Conservation (phyloP, 2,113 vertebrate genomes). For the Shinisaurus crocodilurus region DNA sequence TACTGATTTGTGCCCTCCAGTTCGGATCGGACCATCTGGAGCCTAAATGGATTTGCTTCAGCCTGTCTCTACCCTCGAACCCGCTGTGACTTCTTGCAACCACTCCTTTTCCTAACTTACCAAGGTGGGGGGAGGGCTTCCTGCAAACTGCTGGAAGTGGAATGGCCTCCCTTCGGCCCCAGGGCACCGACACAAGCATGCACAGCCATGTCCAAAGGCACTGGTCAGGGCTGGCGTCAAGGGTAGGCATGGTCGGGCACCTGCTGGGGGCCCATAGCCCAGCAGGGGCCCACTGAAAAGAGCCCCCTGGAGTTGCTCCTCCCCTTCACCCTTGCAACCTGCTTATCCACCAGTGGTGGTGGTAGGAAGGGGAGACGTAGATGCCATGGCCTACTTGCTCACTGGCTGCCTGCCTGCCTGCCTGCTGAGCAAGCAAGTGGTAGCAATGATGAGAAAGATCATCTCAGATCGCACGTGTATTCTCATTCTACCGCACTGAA, state of each 20-base stretch:
- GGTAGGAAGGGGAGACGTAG: too few species aligned
- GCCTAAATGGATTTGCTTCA: neutral
- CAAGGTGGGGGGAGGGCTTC: neutral
- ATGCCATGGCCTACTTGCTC: too few species aligned
- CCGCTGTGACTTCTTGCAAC: too few species aligned
- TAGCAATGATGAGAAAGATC: too few species aligned
- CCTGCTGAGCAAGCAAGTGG: too few species aligned
- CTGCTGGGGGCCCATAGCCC: too few species aligned
- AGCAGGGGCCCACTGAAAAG: too few species aligned
- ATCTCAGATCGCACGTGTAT: neutral
- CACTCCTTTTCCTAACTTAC: neutral
- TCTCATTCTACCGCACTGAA: neutral
- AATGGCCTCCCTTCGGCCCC: neutral
- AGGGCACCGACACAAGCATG: neutral
- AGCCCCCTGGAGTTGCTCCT: too few species aligned
- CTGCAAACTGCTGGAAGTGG: neutral
- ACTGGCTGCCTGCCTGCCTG: too few species aligned
- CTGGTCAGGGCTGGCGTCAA: too few species aligned
- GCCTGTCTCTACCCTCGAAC: neutral
- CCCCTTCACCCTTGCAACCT: neutral
- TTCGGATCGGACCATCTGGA: neutral
- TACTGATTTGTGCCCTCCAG: neutral
- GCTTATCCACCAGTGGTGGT: too few species aligned
- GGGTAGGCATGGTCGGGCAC: too few species aligned
- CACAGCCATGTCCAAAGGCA: neutral